Base-by-base conservation (phyloP, 2,888 invertebrate species). In the Epistrophe grossulariae region DNA sequence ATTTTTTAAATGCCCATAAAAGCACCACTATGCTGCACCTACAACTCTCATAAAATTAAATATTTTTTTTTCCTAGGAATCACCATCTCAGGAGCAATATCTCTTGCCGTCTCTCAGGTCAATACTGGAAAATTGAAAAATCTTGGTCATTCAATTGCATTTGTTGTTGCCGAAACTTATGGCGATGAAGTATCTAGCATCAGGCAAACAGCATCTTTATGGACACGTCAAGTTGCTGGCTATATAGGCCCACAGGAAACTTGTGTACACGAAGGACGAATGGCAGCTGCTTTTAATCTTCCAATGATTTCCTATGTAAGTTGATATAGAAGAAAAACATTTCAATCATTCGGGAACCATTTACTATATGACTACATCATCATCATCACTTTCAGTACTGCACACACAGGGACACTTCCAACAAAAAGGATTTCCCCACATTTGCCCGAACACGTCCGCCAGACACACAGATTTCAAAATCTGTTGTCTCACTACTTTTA, bases 271-370 rank as follows among this genome's bases (percentile, higher is more conserved):
- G 98, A 99, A 93, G 98, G 97, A 0, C 95, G 97, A 89, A 97
- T 99, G 95, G 98, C 98, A 0, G 97, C 98, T 1, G 97, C 98
- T 55, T 98, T 98, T 93, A 98, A 98, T 93, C 94, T 98, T 66
- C 98, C 98, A 7, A 98, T 99, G 98, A 97, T 98, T 91, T 98
- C 98, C 89, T 98, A 98, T 92, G 98, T 98, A 93, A 96, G 97
- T 96, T 38, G n/a, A 28, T n/a, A 15, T 31, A 31, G 31, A 17
- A 15, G 1, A 60, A 50, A 13, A 66, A 31, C 48, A 48, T 31
- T 31, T 90, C 28, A 24, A 24, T 24, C 38, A 52, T 5, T 28
- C 11, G 4, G 38, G 19, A 8, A 24, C 57, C 13, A 28, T 55
- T 38, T 15, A 19, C 11, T 6, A 7, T 40, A 15, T 52, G 9